These are phyloP conservation scores for Betta splendens DNA, from an alignment of 2,797 vertebrate genomes.

Conservation along the genomic window DNA sequence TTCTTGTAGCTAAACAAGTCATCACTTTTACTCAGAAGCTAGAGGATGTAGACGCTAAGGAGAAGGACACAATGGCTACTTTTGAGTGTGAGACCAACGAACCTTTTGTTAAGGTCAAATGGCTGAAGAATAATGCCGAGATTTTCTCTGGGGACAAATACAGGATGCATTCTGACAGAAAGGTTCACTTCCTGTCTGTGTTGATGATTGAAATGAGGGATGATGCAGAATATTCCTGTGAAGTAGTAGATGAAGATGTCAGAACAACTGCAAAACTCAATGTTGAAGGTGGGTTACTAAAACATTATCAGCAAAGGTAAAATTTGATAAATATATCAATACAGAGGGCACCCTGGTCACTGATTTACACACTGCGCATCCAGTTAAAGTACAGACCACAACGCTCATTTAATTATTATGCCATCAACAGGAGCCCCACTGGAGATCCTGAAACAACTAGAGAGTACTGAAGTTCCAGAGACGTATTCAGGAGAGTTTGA, in stretches of 20 bases:
- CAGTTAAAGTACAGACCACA: no score
- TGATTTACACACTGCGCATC: no score
- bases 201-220: conserved; percentile 87
- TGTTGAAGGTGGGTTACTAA: conserved; percentile 91
- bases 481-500: conserved; percentile 93
- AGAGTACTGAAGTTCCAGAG: conserved; percentile 93
- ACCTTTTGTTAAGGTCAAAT: conserved; percentile 97
- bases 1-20: conserved; percentile 87
- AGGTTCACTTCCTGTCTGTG: conserved; percentile 95
- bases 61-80: conserved; percentile 94
- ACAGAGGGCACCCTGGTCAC: no score
- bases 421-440: conserved; percentile 85
- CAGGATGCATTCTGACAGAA: conserved; percentile 96
- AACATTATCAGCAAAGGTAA: no score
- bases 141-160: conserved; percentile 94
- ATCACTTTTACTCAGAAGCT: conserved; percentile 89
- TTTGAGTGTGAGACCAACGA: conserved; percentile 99
- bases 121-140: conserved; percentile 90
- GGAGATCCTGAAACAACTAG: conserved; percentile 89
- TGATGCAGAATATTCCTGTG: conserved; percentile 89
- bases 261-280: conserved; percentile 88
- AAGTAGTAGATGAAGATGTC: conserved; percentile 85
- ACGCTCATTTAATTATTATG: background rate
- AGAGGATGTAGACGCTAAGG: conserved; percentile 88
- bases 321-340: no score